A percentile compares a stretch with the other conserved stretches of the same genome.
phyloP scores from a whole-genome alignment of 2,113 vertebrate genomes.

The Pangasianodon gigas region DNA sequence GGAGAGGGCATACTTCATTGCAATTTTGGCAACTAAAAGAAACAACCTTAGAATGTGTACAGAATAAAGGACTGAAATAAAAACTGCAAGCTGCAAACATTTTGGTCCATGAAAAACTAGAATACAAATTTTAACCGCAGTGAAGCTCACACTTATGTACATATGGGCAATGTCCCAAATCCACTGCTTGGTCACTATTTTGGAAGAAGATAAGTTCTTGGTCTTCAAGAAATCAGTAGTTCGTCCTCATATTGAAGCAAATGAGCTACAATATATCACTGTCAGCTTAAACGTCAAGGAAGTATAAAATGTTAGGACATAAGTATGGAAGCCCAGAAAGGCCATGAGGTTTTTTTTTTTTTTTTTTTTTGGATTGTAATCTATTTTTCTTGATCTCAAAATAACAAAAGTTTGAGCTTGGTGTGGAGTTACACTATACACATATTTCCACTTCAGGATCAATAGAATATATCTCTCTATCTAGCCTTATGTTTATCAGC shows the following conservation, averaged over 20 bases:
- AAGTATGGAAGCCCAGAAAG: not conserved
- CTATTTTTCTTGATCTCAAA: not conserved
- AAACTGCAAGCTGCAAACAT: not conserved
- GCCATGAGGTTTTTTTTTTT: not conserved
- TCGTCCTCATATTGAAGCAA: not conserved
- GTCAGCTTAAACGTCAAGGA: not conserved
- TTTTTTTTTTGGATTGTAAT: not conserved
- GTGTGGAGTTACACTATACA: not conserved
- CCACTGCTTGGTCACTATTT: not conserved
- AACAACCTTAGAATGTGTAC: not conserved
- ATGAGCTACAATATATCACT: not conserved
- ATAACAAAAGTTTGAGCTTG: not conserved
- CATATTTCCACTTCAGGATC: not conserved
- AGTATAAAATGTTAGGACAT: not conserved
- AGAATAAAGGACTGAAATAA: constrained; percentile 4
- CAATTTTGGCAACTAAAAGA: not conserved
- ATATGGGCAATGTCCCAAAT: not conserved
- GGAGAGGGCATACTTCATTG: not conserved
- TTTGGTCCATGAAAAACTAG: not conserved
- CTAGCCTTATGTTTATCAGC: not conserved
- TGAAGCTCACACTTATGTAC: not conserved
- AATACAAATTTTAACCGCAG: not conserved
- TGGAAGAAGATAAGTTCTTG: not conserved
- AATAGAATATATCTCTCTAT: not conserved
- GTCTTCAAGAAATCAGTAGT: not conserved